Conservation (phyloP, 2,888 invertebrate genomes). For the Chromoteleia sp. region DNA sequence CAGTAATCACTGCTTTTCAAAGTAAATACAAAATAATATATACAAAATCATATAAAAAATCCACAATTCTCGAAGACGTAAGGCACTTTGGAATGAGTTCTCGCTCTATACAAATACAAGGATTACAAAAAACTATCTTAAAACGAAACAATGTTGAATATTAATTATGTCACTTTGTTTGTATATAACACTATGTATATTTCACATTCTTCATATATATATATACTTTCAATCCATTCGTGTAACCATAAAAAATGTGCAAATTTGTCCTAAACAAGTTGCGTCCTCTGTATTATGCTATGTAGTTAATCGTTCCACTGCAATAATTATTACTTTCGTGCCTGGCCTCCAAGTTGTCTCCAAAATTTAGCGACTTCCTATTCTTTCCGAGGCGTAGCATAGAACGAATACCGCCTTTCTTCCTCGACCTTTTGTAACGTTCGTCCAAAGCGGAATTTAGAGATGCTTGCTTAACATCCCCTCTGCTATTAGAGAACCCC, state of each 20-base stretch:
- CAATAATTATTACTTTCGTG: constrained; percentile 83
- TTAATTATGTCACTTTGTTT: constrained; percentile 57
- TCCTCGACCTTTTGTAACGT: constrained; percentile 82
- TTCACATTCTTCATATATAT: constrained; percentile 16
- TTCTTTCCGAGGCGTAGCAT: constrained; percentile 83
- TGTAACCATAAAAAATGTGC: constrained; percentile 47
- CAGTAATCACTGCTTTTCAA: constrained; percentile 63
- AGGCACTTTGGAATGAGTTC: constrained; percentile 84
- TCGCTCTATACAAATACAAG: constrained; percentile 73
- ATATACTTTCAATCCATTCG: constrained; percentile 21
- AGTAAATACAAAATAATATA: constrained; percentile 80
- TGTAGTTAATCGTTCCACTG: constrained; percentile 84
- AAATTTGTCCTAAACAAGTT: constrained; percentile 42
- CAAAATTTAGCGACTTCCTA: constrained; percentile 83
- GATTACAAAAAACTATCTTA: constrained; percentile 38
- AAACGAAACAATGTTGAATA: constrained; percentile 45
- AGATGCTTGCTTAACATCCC: constrained; percentile 92
- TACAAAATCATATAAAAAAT: constrained; percentile 76
- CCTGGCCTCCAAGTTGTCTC: constrained; percentile 81
- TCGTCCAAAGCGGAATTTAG: constrained; percentile 87
- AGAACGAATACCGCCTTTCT: constrained; percentile 82
- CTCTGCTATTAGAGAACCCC: constrained; percentile 88
- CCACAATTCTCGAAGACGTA: constrained; percentile 75
- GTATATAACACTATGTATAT: constrained; percentile 62
- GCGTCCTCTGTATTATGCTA: constrained; percentile 77